Base-by-base conservation (phyloP, 2,888 invertebrate species). In the Anoplius nigerrimus region DNA sequence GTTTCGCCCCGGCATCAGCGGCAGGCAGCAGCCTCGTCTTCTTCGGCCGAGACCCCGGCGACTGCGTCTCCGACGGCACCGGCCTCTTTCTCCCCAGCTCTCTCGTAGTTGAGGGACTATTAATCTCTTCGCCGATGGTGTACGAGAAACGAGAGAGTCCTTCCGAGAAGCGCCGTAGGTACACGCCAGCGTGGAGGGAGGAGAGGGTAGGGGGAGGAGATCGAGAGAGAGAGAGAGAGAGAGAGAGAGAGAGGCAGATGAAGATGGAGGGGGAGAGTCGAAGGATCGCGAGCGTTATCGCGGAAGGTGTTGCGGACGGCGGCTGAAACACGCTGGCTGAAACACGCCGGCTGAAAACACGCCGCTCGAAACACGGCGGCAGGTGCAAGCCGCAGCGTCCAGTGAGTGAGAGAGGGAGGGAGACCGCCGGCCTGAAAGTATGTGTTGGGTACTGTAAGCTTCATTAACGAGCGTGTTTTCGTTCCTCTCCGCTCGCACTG, bases 111-210 rank as follows among this genome's bases (percentile, higher is more conserved):
- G 72, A 46, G 45, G 62, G 70, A 78, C 82, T 78, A 81, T 82
- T 82, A 82, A 82, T 82, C 82, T 82, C 79, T 67, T 27, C 66
- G 20, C 60, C 43, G 74, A 75, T 34, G 66, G 69, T 69, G 66
- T 69, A 59, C 65, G 66, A 62, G 75, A 62, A 69, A 71, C 72
- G 72, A 66, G 72, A 66, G 72, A 60, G 70, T 57, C 66, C 70
- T 82, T 82, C 81, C 76, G 71, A 82, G 82, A 81, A 81, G 80
- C 46, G 65, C 69, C 74, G 66, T 66, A 64, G 42, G 55, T 69
- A 69, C 58, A 13, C 22, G 22, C 53, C 22, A n/a, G 34, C 11
- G 21, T 15, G 24, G 15, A 53, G 53, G 18, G 48, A 48, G 16
- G n/a, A 3, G 13, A 8, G 4, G 8, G 58, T 46, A 34, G 2